Evolutionary conservation across 1,140 invertebrate genomes (phyloP), one percentile per base, ranked within the genome.

Genomic region (Bradysia coprophila): DNA sequence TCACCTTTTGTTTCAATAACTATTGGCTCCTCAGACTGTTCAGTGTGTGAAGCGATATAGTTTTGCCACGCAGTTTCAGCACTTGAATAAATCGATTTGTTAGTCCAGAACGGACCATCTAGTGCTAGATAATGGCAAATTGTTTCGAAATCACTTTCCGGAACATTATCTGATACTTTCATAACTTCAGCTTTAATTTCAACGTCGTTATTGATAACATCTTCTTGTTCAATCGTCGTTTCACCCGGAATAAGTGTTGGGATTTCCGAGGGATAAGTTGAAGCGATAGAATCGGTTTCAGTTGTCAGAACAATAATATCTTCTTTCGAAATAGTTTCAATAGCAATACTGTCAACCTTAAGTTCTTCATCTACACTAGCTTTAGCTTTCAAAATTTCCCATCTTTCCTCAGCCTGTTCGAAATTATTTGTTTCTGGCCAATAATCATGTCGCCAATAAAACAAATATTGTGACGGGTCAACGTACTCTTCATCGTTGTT

Each of bases 51-150:
- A n/a, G n/a, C n/a, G n/a, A n/a, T n/a, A n/a, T 59, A 45, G 66
- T 61, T 31, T 62, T 58, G 21, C 60, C 60, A 76, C 54, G 66
- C 53, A 46, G 69, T 66, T 56, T 77, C 75, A 4, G 75, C 75
- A 43, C 75, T 68, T 47, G 75, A 66, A 48, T 77, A 78, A 9
- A 62, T 42, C 48, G 60, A 55, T 52, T 74, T 77, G 13, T 71
- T 64, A 1, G 58, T 48, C 75, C 76, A 79, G 52, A 75, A 73
- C 10, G 65, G 60, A 46, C 55, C 49, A 45, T 78, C 75, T 2
- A 59, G 53, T 32, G 51, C 49, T 40, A 69, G 49, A 58, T 68
- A 68, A 32, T 31, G 21, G 23, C 15, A 5, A n/a, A 40, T 10
- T 5, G 10, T 18, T 38, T 38, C 40, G 34, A 23, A 15, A 43